These are phyloP conservation scores for Austrolebias charrua DNA, from an alignment of 2,797 vertebrate genomes.

Conservation along the genomic window DNA sequence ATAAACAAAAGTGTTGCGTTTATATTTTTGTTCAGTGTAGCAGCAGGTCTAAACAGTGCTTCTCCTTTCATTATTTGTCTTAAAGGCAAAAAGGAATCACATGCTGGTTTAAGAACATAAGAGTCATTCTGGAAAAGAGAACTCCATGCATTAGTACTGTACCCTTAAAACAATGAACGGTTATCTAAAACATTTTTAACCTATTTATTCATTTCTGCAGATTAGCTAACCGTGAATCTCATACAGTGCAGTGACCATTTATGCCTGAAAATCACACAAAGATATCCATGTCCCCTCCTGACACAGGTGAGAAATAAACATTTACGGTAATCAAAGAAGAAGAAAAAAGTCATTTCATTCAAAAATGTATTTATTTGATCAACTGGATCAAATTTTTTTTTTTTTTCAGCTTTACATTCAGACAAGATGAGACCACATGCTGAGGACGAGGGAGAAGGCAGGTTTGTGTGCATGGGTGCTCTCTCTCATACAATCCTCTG, in stretches of 20 bases:
- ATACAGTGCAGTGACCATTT: too few species aligned
- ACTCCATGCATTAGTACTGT: background rate
- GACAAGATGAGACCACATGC: constrained; percentile 71
- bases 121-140: background rate
- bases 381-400: constrained; percentile 44
- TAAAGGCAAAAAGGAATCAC: constrained; percentile 3
- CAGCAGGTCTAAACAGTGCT: background rate
- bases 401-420: constrained; percentile 72
- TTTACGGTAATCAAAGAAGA: too few species aligned
- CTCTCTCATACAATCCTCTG: constrained; percentile 45
- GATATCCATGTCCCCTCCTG: background rate
- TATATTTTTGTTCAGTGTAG: background rate
- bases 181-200: background rate
- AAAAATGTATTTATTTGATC: constrained; percentile 74
- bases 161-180: background rate
- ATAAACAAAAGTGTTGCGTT: too few species aligned
- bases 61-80: background rate
- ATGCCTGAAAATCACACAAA: too few species aligned
- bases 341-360: constrained; percentile 33
- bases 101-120: constrained; percentile 6
- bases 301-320: background rate
- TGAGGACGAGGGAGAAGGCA: constrained; percentile 66
- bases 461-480: constrained; percentile 59
- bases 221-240: too few species aligned
- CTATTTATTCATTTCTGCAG: too few species aligned